These are phyloP conservation scores for Phalacrocorax carbo DNA, from an alignment of 2,113 vertebrate genomes.

Conservation along the genomic window DNA sequence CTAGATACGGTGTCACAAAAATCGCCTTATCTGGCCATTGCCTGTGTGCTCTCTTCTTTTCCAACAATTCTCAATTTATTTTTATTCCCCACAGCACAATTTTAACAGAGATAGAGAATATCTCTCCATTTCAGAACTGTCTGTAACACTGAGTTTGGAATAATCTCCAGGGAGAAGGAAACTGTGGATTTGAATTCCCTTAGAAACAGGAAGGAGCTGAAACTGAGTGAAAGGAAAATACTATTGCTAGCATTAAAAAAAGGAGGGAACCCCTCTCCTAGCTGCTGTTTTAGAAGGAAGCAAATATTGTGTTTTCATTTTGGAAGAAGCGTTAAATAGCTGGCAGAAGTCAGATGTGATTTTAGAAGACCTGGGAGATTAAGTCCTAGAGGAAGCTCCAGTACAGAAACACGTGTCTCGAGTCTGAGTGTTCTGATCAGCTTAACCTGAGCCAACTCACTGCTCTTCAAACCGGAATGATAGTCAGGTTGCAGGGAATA, in stretches of 20 bases:
- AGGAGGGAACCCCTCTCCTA: not conserved
- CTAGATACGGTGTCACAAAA: not conserved
- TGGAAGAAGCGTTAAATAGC: not conserved
- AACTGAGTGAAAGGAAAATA: not conserved
- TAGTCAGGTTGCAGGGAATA: not conserved
- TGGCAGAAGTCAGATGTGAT: not conserved
- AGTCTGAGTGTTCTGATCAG: not conserved
- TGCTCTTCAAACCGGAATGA: not conserved
- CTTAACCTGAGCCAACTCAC: not conserved
- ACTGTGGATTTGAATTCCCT: not conserved
- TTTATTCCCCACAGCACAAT: not conserved
- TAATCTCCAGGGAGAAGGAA: not conserved
- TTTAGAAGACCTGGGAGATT: not conserved
- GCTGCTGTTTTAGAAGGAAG: not conserved
- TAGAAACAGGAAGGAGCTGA: not conserved
- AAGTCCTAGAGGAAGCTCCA: not conserved
- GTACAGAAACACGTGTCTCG: not conserved
- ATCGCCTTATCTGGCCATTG: not conserved
- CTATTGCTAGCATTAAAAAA: not conserved
- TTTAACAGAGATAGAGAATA: not conserved
- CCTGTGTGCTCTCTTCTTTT: not conserved
- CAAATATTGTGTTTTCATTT: not conserved
- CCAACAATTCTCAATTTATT: not conserved
- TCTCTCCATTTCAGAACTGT: not conserved
- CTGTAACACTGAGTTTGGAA: not conserved